These are phyloP conservation scores for Clarias pachynema DNA, from an alignment of 2,797 vertebrate species.

Conservation along the genomic window DNA sequence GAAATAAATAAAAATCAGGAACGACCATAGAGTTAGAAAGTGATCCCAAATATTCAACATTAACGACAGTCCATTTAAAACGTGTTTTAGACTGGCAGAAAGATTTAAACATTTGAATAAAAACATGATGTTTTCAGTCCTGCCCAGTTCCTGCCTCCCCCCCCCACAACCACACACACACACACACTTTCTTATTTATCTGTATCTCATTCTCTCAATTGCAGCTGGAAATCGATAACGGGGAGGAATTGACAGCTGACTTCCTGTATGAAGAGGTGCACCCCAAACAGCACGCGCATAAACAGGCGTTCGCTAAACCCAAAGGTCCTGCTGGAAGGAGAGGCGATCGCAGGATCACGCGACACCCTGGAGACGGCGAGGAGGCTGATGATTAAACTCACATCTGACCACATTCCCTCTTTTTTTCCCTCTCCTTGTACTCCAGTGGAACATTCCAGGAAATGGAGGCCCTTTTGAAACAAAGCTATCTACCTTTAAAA, in stretches of 20 bases:
- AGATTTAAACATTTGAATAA: no score
- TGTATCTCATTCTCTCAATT: not conserved
- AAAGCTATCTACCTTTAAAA: conserved; percentile 50
- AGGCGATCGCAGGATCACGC: conserved; percentile 89
- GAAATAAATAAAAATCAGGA: no score
- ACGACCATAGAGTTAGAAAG: no score
- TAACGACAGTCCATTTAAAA: no score
- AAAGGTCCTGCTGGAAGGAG: conserved; percentile 91
- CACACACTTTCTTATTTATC: no score
- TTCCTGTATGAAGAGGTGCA: conserved; percentile 97
- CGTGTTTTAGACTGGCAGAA: no score
- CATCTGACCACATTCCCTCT: conserved; percentile 71
- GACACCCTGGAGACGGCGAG: conserved; percentile 82
- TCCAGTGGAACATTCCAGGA: conserved; percentile 69
- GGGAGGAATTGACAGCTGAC: conserved; percentile 91
- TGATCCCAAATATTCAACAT: no score
- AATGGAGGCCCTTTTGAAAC: conserved; percentile 58
- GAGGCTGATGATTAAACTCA: conserved; percentile 83
- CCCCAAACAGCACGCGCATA: conserved; percentile 95
- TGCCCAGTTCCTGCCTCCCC: no score
- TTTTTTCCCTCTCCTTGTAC: conserved; percentile 30
- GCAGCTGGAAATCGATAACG: conserved; percentile 93
- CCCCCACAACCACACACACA: no score
- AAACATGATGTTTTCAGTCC: no score
- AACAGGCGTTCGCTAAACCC: conserved; percentile 93